A percentile compares a stretch with the other conserved stretches of the same genome.
phyloP scores from a whole-genome alignment of 2,797 vertebrate species.

The Corythornis leucogaster region DNA sequence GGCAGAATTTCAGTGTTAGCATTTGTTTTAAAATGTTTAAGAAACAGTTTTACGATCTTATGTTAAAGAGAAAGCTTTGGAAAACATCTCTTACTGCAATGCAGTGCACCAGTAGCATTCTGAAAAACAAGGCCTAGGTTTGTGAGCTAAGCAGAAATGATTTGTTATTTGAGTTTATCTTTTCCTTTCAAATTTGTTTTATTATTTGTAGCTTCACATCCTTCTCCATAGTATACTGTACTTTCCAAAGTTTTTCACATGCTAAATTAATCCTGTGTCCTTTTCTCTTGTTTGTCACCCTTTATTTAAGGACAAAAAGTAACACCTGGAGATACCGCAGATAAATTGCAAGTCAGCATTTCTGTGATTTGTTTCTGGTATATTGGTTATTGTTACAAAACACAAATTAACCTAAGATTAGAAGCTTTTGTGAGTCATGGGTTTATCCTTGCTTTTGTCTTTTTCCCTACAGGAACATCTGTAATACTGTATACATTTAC shows the following conservation, averaged over 20 bases:
- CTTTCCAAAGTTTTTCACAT: not conserved
- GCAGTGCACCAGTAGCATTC: not conserved
- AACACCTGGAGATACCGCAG: not conserved
- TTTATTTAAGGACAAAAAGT: not conserved
- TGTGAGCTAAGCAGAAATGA: not conserved
- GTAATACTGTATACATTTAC: not conserved
- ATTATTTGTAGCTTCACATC: not conserved
- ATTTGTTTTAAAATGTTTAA: not conserved
- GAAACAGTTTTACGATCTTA: not conserved
- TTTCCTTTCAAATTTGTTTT: conserved; percentile 28
- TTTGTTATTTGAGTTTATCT: not conserved
- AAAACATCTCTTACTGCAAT: not conserved
- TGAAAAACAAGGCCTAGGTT: not conserved
- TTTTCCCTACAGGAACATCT: not conserved
- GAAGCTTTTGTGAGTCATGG: conserved; percentile 26
- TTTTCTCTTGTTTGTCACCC: not conserved
- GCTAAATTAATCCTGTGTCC: not conserved
- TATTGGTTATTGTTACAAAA: not conserved
- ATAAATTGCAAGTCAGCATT: conserved; percentile 25
- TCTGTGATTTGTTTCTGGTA: conserved; percentile 19
- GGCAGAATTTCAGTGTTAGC: not conserved
- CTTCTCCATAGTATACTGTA: not conserved
- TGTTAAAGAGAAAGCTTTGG: not conserved
- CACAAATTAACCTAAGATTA: conserved; percentile 12
- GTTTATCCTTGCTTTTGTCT: conserved; percentile 10